These are phyloP conservation scores for Callorhinus ursinus DNA, from an alignment of 2,113 vertebrate genomes.

Conservation along the genomic window DNA sequence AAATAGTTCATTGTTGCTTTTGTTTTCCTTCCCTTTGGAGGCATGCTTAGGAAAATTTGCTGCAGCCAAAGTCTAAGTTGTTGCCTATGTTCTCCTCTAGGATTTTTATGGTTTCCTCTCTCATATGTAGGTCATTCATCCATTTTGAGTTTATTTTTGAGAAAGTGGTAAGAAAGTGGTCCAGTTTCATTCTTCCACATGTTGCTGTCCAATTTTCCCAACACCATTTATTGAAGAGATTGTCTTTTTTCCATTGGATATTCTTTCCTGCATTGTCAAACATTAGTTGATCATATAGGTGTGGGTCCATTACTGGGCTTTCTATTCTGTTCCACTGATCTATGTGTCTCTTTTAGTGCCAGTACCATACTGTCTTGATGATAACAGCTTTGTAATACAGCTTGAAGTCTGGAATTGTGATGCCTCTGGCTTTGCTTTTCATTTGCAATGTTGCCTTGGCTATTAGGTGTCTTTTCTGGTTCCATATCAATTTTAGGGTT, in stretches of 20 bases:
- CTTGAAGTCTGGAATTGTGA: too few relatives aligned
- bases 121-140: neutral
- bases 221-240: neutral
- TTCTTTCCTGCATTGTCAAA: neutral
- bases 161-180: neutral
- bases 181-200: neutral
- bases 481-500: too few relatives aligned
- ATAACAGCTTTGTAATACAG: too few relatives aligned
- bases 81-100: neutral
- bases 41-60: neutral
- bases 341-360: too few relatives aligned
- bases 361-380: too few relatives aligned
- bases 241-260: neutral
- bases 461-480: too few relatives aligned
- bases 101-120: neutral
- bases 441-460: too few relatives aligned
- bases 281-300: neutral
- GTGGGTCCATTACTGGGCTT: neutral
- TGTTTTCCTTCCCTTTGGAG: neutral
- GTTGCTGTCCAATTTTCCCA: neutral
- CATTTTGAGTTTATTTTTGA: neutral
- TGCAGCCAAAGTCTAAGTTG: neutral
- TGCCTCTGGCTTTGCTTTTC: too few relatives aligned
- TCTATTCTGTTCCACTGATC: too few relatives aligned
- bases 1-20: neutral